Conservation (phyloP, 2,888 invertebrate species). For the Aleiodes testaceus region DNA sequence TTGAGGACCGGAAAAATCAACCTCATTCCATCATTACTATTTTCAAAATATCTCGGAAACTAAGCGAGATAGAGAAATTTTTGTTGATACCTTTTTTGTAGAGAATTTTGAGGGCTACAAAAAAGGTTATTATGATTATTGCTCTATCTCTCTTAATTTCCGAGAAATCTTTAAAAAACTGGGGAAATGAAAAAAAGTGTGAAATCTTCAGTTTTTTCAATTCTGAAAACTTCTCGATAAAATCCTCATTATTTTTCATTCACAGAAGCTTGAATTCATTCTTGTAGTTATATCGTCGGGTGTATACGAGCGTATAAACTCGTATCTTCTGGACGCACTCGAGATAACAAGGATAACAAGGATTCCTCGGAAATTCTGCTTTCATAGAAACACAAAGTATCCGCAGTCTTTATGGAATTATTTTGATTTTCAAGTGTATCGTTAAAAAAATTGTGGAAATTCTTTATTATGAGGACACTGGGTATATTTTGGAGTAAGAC, state of each 20-base stretch:
- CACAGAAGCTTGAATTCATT: conserved; percentile 23
- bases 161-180: no score
- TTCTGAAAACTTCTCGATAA: background rate
- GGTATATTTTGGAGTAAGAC: conserved; percentile 56
- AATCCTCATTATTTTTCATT: conserved; percentile 1
- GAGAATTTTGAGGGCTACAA: no score
- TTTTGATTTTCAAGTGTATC: background rate
- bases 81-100: no score
- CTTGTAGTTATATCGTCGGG: conserved; percentile 45
- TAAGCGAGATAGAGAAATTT: no score
- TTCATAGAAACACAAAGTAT: conserved; percentile 37
- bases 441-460: conserved; percentile 16
- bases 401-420: no score
- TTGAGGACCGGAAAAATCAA: no score
- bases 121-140: no score
- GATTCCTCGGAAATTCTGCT: conserved; percentile 36
- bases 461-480: conserved; percentile 18
- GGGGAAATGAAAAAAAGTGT: no score
- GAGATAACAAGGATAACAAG: conserved; percentile 56
- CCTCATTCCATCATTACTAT: no score
- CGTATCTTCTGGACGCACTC: conserved; percentile 47
- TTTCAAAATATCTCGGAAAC: no score
- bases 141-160: no score
- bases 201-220: no score
- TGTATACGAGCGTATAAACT: conserved; percentile 36